These are phyloP conservation scores for Ichneumon xanthorius DNA, from an alignment of 2,888 invertebrate genomes.

Conservation along the genomic window DNA sequence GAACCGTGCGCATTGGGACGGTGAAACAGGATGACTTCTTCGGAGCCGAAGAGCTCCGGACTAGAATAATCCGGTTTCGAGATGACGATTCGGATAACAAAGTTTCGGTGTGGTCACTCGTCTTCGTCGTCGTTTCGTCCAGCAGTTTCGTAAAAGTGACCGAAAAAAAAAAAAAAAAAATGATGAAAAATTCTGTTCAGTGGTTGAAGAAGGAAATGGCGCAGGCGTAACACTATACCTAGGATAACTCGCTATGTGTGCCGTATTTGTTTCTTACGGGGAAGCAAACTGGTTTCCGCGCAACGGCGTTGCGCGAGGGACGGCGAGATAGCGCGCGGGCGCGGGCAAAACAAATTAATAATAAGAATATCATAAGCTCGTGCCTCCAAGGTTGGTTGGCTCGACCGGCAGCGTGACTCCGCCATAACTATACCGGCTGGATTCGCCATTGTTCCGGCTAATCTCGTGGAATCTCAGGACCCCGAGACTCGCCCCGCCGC, in stretches of 20 bases:
- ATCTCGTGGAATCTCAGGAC: constrained; percentile 57
- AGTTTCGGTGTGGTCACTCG: constrained; percentile 39
- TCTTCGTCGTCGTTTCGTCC: constrained; percentile 9
- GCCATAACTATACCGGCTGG: constrained; percentile 49
- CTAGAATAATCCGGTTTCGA: constrained; percentile 58
- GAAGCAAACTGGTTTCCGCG: constrained; percentile 69
- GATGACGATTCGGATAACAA: constrained; percentile 58
- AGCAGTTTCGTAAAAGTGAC: constrained; percentile 21
- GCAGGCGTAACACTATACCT: constrained; percentile 60
- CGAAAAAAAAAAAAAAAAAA: constrained; percentile 10
- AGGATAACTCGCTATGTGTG: constrained; percentile 38
- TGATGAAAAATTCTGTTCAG: background rate
- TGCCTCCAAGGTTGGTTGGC: constrained; percentile 49
- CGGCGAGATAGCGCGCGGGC: constrained; percentile 26
- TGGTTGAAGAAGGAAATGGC: constrained; percentile 41
- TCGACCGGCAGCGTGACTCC: constrained; percentile 48
- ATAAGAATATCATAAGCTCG: constrained; percentile 69
- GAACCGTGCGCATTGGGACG: too few relatives aligned
- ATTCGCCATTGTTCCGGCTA: constrained; percentile 63
- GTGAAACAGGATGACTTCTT: background rate
- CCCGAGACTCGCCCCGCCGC: constrained; percentile 43
- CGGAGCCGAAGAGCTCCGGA: background rate
- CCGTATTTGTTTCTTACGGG: constrained; percentile 35
- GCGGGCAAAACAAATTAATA: constrained; percentile 67
- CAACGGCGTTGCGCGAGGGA: constrained; percentile 53